Conservation (phyloP, 2,797 vertebrate genomes). For the Neoniphon sammara region DNA sequence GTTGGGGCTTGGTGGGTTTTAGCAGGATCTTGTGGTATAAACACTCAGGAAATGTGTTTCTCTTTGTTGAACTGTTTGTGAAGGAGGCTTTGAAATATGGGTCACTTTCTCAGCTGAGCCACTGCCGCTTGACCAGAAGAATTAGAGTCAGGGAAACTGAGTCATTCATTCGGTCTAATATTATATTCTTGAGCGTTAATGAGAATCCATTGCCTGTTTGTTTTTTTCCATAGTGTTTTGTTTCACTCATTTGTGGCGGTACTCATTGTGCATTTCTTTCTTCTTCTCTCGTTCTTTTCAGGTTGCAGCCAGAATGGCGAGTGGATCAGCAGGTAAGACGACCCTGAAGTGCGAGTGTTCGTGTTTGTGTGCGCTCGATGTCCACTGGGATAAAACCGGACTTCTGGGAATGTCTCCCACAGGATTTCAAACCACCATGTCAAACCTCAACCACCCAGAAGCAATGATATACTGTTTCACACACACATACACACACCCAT, state of each 20-base stretch:
- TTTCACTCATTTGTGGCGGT: conserved; percentile 31
- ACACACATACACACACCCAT: conserved; percentile 3
- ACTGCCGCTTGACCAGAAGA: background rate
- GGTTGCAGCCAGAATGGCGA: conserved; percentile 71
- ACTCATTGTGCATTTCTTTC: conserved; percentile 40
- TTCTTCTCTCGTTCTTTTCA: conserved; percentile 56
- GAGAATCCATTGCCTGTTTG: conserved; percentile 11
- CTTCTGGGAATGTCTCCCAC: conserved; percentile 76
- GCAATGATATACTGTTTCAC: conserved; percentile 65
- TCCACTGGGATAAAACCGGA: conserved; percentile 72
- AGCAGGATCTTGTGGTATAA: conserved; percentile 1
- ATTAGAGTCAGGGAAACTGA: conserved; percentile 23
- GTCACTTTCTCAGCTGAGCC: conserved; percentile 46
- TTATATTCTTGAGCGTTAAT: conserved; percentile 31
- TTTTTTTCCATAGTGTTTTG: conserved; percentile 1
- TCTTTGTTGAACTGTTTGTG: conserved; percentile 24
- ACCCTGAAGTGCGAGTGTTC: conserved; percentile 16
- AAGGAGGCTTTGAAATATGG: conserved; percentile 29
- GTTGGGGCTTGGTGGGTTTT: background rate
- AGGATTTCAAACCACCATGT: conserved; percentile 63
- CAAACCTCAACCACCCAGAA: conserved; percentile 72
- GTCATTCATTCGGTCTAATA: conserved; percentile 29
- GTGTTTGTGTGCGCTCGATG: conserved; percentile 25
- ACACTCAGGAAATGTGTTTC: conserved; percentile 39
- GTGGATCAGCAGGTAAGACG: conserved; percentile 76